Conservation (phyloP, 2,888 invertebrate species). For the Bursaphelenchus okinawaensis region DNA sequence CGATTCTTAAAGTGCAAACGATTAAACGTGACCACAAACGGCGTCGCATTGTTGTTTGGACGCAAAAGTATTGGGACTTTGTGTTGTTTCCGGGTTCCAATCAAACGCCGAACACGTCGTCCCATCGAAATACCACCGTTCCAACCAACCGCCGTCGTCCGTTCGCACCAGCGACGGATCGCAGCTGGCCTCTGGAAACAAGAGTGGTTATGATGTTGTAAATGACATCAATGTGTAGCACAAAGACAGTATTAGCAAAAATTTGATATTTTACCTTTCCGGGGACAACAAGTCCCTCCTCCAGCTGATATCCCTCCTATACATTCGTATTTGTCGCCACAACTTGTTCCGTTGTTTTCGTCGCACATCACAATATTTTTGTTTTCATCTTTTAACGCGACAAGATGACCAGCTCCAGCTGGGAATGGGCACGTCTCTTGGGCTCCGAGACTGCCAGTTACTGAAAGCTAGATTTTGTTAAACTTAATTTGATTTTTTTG, state of each 20-base stretch:
- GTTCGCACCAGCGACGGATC: conserved; percentile 11
- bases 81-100: conserved; percentile 44
- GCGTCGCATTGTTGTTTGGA: conserved; percentile 40
- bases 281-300: conserved; percentile 50
- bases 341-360: conserved; percentile 27
- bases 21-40: no score
- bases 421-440: conserved; percentile 52
- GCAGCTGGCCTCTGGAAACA: not conserved
- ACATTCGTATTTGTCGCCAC: conserved; percentile 38
- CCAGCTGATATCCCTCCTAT: conserved; percentile 37
- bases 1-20: no score
- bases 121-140: conserved; percentile 46
- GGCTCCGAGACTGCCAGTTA: conserved; percentile 44
- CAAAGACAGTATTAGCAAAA: no score
- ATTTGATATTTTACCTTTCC: no score
- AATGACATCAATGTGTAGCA: not conserved
- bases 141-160: conserved; percentile 35
- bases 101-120: conserved; percentile 31
- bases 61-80: conserved; percentile 43
- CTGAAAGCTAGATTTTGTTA: no score
- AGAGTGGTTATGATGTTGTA: not conserved
- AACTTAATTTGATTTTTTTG: no score
- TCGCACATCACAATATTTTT: conserved; percentile 32
- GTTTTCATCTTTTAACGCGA: conserved; percentile 29
- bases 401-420: conserved; percentile 46